phyloP scores from a whole-genome alignment of 2,113 vertebrate species.

The Columbina picui region DNA sequence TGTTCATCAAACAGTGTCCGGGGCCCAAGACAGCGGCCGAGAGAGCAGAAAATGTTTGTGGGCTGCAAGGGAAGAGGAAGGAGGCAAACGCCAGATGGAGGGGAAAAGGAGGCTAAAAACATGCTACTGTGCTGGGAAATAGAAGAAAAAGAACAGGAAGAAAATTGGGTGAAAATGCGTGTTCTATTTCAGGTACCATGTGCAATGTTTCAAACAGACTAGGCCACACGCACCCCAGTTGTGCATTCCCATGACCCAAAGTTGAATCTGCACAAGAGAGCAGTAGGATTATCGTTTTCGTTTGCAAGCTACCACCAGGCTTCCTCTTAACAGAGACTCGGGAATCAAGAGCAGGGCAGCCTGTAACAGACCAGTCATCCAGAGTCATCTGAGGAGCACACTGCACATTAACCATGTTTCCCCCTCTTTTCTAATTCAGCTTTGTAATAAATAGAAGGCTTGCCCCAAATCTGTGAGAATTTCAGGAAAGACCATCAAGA shows the following conservation, averaged over 20 bases:
- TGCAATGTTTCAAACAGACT: background rate
- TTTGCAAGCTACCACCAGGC: background rate
- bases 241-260: background rate
- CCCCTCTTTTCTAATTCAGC: background rate
- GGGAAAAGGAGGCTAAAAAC: background rate
- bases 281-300: background rate
- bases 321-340: background rate
- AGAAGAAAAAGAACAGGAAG: background rate
- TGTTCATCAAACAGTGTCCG: background rate
- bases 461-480: background rate
- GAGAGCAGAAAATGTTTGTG: background rate
- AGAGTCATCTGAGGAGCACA: background rate
- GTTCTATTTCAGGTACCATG: background rate
- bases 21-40: background rate
- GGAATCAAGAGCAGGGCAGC: background rate
- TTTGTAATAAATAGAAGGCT: background rate
- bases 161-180: background rate
- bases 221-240: background rate
- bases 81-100: background rate
- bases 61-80: conserved; percentile 18
- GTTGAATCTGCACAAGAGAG: background rate
- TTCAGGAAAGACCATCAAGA: background rate
- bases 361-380: background rate
- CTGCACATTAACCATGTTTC: background rate
- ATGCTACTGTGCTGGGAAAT: background rate